Conservation (phyloP, 2,888 invertebrate species). For the Dyspetes luteomarginatus region DNA sequence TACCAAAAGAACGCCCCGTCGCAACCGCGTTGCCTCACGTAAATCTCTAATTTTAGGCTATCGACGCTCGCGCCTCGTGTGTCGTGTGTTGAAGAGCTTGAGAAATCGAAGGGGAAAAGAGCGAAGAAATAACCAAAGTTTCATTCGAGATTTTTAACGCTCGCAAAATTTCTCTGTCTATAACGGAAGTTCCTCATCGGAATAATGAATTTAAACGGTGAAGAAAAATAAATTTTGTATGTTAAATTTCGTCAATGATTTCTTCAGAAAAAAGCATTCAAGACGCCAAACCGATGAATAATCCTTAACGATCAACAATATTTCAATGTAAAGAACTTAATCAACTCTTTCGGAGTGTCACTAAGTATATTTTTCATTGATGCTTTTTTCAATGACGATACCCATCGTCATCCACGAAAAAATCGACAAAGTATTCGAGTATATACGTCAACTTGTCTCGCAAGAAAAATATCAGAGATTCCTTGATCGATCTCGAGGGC, state of each 20-base stretch:
- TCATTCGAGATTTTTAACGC: constrained; percentile 12
- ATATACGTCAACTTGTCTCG: constrained; percentile 48
- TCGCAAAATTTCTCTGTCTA: not conserved
- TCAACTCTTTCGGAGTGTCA: not conserved
- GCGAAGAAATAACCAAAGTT: constrained; percentile 21
- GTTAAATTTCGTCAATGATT: not conserved
- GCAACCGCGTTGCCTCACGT: constrained; percentile 62
- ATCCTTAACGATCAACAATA: not conserved
- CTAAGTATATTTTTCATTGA: constrained; percentile 16
- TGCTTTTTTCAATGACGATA: no score
- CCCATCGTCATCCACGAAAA: no score
- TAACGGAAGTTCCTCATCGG: no score
- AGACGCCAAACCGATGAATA: not conserved
- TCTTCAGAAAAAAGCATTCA: no score
- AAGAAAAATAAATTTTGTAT: not conserved
- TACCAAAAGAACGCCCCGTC: constrained; percentile 38
- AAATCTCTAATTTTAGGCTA: constrained; percentile 70
- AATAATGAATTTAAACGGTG: no score
- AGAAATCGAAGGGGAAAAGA: constrained; percentile 10
- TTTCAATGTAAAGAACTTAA: constrained; percentile 16
- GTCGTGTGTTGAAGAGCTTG: not conserved
- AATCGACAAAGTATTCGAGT: constrained; percentile 21
- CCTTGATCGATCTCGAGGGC: constrained; percentile 35
- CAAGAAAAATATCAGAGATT: constrained; percentile 25
- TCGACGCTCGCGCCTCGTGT: constrained; percentile 46